Evolutionary conservation across 92 coral and sea anemone genomes (phyloP), one percentile per base, ranked within the genome.

Genomic region (Paramuricea clavata): DNA sequence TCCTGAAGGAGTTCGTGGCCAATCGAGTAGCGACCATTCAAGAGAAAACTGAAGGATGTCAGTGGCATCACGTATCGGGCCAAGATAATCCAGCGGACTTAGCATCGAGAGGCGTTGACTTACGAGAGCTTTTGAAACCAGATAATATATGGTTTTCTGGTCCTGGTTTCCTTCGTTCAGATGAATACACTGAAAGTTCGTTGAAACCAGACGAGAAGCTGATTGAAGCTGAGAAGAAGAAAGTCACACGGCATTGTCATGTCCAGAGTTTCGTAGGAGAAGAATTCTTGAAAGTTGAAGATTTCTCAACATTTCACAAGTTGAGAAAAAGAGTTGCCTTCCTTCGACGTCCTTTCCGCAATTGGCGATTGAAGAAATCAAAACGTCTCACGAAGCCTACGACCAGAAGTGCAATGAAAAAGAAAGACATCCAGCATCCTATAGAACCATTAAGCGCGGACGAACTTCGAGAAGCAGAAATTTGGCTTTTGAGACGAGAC

Each of bases 391-490:
- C 26, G 5, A 1, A 1, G 0, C 62, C 62, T 54, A 6, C 19
- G 22, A 6, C 22, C 0, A 54, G 62, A 54, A 50, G 59, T 50
- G 2, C 59, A 21, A 21, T 6, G 8, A 54, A 21, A 54, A 54
- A 54, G 19, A 21, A 54, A n/a, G n/a, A n/a, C 26, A 54, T 19
- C 3, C 22, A 67, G 3, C 35, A 4, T 0, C 35, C n/a, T 13
- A 8, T 22, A 26, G 74, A 5, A 7, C 74, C 74, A 27, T 35
- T 67, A 15, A 7, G 3, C 35, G 74, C 44, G 15, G 41, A 3
- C 19, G 74, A 67, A 30, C 74, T 8, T 12, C 74, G 2, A n/a
- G 74, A 67, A 67, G 74, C 74, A 12, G 74, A 67, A 67, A n/a
- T 22, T 4, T 67, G 74, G 41, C 4, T 67, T 1, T 7, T 67